phyloP scores from a whole-genome alignment of 2,888 invertebrate species.

The Agonopterix arenella region DNA sequence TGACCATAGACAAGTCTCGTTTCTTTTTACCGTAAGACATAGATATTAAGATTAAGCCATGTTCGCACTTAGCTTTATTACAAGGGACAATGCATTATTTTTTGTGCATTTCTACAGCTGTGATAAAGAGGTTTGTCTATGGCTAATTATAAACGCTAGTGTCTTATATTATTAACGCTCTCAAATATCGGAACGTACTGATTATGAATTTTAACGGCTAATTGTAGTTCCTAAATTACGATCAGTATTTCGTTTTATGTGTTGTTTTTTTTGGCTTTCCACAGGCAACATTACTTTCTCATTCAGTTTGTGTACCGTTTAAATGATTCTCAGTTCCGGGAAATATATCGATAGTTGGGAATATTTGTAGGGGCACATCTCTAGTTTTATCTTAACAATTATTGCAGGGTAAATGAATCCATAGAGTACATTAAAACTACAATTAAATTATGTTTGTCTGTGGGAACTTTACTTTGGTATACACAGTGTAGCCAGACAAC shows the following conservation, averaged over 20 bases:
- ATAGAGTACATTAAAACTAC: conserved; percentile 35
- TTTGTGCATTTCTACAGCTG: conserved; percentile 70
- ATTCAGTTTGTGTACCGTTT: too few species aligned
- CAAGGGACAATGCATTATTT: conserved; percentile 61
- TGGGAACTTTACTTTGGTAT: conserved; percentile 21
- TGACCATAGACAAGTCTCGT: conserved; percentile 68
- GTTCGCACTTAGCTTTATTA: conserved; percentile 62
- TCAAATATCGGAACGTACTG: conserved; percentile 21
- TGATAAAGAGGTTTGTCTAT: conserved; percentile 73
- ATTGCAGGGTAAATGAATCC: conserved; percentile 46
- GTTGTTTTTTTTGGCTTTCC: conserved; percentile 23
- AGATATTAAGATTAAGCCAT: conserved; percentile 68
- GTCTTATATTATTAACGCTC: conserved; percentile 17
- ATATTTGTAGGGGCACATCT: not conserved
- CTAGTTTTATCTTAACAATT: conserved; percentile 30
- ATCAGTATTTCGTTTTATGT: conserved; percentile 61
- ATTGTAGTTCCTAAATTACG: conserved; percentile 71
- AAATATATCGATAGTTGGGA: too few species aligned
- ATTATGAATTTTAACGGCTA: conserved; percentile 42
- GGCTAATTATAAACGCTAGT: conserved; percentile 38
- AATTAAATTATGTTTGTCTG: conserved; percentile 34
- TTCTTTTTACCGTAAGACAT: conserved; percentile 66
- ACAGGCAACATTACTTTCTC: conserved; percentile 25
- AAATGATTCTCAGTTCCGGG: not conserved
- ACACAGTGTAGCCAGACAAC: too few species aligned